These are phyloP conservation scores for Rhinoraja longicauda DNA, from an alignment of 2,797 vertebrate genomes.

Conservation along the genomic window DNA sequence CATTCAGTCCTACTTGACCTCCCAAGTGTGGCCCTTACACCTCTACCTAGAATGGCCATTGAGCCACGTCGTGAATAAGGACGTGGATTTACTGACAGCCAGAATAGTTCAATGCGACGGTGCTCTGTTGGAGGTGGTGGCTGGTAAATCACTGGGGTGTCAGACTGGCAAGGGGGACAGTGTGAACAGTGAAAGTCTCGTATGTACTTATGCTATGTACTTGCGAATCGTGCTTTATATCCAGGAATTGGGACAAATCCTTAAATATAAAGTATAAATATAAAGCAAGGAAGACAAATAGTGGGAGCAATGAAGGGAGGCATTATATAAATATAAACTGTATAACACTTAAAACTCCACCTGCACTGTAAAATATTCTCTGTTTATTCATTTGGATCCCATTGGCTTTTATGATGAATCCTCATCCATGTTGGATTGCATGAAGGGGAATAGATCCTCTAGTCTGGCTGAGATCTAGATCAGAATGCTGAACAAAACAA, in stretches of 20 bases:
- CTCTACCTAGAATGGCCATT: not conserved
- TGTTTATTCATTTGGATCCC: not conserved
- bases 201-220: not conserved
- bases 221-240: not conserved
- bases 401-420: not conserved
- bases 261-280: not conserved
- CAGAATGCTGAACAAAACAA: no score
- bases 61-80: not conserved
- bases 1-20: slow-evolving; percentile 4
- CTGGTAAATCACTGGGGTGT: not conserved
- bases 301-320: no score
- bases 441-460: no score
- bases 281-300: no score
- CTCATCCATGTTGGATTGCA: no score
- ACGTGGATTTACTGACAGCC: not conserved
- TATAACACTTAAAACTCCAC: not conserved
- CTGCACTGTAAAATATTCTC: no score
- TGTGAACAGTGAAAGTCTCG: not conserved
- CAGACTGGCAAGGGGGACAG: not conserved
- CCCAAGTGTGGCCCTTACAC: not conserved
- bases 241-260: not conserved
- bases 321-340: not conserved
- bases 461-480: no score
- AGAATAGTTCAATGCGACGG: not conserved
- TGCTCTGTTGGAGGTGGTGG: not conserved